Base-by-base conservation (phyloP, 2,797 vertebrate species). In the Calcarius lapponicus region DNA sequence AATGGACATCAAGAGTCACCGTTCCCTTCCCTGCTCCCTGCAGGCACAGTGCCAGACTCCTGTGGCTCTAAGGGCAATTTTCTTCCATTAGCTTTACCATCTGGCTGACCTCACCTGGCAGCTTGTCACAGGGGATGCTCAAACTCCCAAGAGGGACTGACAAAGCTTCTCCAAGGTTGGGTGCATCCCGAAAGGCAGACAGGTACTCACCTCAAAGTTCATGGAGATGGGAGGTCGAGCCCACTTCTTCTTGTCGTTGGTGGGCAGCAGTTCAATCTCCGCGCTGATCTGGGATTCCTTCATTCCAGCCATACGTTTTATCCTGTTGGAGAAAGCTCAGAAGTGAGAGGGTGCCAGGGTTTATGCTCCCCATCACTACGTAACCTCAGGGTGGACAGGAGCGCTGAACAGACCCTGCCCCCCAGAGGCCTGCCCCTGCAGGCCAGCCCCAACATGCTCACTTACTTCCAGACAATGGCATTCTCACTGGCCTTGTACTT, bases 401-500 rank as follows among this genome's bases (percentile, higher is more conserved):
- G 40, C 58, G 47, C 61, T 15, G 4, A 31, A 22, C 11, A 66
- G 48, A 62, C 8, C 28, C 42, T 53, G 38, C 36, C 34, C 16
- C 16, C 28, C 40, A 45, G 28, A 38, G 17, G 32, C 57, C 60
- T 31, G 31, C 20, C 34, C 29, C 17, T 40, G 36, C 36, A 86
- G 53, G 57, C 34, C 61, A 56, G 13, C 38, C 43, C 8, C 45
- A 24, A n/a, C 38, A 45, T 0, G 0, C 17, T 70, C 76, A 99
- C 99, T 99, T 96, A 99, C 99, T 99, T 99, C 99, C 99, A 99
- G 43, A 99, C 99, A 19, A 99, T 99, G 98, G 99, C 99, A 45
- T 99, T 99, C 98, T 99, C 99, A 76, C 99, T 99, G 98, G 99
- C 99, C 97, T 99, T 99, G 98, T 99, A 99, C 97, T 99, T 99